Conservation (phyloP, 2,797 vertebrate species). For the Gallirallus australis region DNA sequence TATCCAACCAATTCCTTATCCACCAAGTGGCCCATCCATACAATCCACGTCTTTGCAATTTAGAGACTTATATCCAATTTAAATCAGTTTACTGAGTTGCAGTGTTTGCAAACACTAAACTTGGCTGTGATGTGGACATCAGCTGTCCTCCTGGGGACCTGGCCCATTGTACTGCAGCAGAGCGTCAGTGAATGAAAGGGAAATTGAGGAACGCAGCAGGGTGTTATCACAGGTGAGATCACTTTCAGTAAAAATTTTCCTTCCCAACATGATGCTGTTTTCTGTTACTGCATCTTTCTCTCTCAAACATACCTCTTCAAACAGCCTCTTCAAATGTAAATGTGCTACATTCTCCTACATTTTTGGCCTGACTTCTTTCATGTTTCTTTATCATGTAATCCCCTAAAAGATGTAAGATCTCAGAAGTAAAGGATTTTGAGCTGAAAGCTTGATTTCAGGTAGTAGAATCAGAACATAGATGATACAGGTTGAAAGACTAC, state of each 20-base stretch:
- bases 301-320: background rate
- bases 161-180: background rate
- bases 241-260: background rate
- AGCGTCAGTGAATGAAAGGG: background rate
- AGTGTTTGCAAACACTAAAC: background rate
- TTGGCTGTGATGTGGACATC: background rate
- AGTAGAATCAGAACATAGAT: background rate
- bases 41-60: no score
- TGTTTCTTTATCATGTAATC: background rate
- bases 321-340: background rate
- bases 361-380: background rate
- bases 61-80: no score
- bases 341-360: background rate
- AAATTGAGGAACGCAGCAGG: background rate
- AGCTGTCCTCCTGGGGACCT: background rate
- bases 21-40: no score
- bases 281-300: background rate
- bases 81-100: background rate
- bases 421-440: background rate
- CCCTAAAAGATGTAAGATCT: background rate
- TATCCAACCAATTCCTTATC: no score
- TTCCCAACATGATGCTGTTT: background rate
- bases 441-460: background rate
- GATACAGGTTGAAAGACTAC: background rate
- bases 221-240: background rate